These are phyloP conservation scores for Acanthaster planci DNA, from an alignment of 35 echinoderm and acorn worm genomes.

Conservation along the genomic window DNA sequence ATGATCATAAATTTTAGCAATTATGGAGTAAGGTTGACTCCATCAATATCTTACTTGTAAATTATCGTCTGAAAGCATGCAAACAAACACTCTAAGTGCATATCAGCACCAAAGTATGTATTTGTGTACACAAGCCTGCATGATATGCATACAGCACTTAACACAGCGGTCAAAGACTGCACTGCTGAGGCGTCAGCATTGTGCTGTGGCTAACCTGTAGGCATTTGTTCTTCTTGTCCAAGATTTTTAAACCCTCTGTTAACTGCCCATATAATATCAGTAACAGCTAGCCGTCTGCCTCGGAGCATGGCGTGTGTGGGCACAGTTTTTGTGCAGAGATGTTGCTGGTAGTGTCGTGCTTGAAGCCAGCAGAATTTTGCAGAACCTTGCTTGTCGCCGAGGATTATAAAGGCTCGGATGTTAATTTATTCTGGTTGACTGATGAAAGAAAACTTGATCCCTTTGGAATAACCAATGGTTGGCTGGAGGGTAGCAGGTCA, in stretches of 20 bases:
- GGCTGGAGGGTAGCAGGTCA: neutral
- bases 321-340: neutral
- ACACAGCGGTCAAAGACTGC: constrained; percentile 5
- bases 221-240: constrained; percentile 8
- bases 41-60: constrained; percentile 9
- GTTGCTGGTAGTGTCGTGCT: neutral
- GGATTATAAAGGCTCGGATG: constrained; percentile 3
- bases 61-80: constrained; percentile 16
- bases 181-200: neutral
- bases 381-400: neutral
- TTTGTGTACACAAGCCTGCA: constrained; percentile 7
- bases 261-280: neutral
- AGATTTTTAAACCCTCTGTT: constrained; percentile 3
- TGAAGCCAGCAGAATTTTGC: neutral
- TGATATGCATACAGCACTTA: constrained; percentile 26
- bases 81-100: constrained; percentile 7
- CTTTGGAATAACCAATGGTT: constrained; percentile 5
- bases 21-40: neutral
- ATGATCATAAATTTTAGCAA: constrained; percentile 1
- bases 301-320: neutral
- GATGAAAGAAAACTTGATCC: constrained; percentile 26
- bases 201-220: neutral
- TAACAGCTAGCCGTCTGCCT: neutral
- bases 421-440: constrained; percentile 19
- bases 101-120: neutral